Evolutionary conservation across 2,888 invertebrate species (phyloP).

Genomic region (Gymnocheta viridis): DNA sequence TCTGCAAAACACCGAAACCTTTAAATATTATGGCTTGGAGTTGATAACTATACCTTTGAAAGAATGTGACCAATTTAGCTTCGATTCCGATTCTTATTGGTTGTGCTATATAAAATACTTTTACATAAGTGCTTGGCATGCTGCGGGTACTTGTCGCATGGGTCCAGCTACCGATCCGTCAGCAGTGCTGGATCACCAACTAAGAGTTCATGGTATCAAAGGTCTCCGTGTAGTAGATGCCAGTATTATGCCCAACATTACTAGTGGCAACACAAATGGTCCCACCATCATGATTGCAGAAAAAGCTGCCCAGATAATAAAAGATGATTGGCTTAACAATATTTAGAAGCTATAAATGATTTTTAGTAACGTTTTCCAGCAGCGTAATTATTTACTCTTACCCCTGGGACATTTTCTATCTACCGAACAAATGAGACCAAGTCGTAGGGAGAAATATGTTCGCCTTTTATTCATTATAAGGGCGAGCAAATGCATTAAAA

Average conservation of each 20-base stretch:
- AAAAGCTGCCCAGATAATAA: conserved; percentile 86
- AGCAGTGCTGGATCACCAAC: conserved; percentile 83
- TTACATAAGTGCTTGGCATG: conserved; percentile 85
- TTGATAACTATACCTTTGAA: conserved; percentile 74
- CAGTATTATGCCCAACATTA: conserved; percentile 90
- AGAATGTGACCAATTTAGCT: conserved; percentile 73
- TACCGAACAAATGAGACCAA: no score
- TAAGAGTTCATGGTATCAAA: conserved; percentile 84
- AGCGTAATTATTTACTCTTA: background rate
- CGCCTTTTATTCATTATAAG: no score
- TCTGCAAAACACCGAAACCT: conserved; percentile 81
- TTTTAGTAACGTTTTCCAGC: background rate
- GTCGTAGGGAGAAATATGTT: no score
- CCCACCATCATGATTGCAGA: conserved; percentile 94
- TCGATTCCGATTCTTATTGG: conserved; percentile 83
- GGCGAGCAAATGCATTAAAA: background rate
- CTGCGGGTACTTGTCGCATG: conserved; percentile 88
- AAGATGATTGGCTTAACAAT: conserved; percentile 71
- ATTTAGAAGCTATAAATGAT: background rate
- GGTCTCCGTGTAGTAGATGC: conserved; percentile 91
- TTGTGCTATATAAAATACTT: conserved; percentile 84
- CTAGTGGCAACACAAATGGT: conserved; percentile 91
- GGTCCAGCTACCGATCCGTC: conserved; percentile 82
- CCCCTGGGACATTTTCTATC: no score
- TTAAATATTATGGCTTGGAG: conserved; percentile 79